A percentile compares a stretch with the other conserved stretches of the same genome.
Conservation (phyloP, 2,888 invertebrate genomes). For the Resseliella maxima region DNA sequence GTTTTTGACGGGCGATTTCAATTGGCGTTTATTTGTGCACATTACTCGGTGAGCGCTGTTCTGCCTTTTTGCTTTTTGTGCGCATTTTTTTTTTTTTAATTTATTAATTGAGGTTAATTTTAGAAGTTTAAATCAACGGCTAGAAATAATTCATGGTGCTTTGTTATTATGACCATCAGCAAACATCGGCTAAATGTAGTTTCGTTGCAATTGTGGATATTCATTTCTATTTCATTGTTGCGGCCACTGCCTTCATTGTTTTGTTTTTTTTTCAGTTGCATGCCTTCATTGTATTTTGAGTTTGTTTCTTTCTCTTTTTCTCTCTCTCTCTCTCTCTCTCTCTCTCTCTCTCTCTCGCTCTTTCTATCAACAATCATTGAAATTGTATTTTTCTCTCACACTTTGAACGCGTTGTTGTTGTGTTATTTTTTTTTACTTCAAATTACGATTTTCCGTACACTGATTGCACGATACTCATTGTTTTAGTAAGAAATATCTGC, state of each 20-base stretch:
- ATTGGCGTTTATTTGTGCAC: constrained; percentile 9
- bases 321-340: background rate
- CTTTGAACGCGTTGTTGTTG: background rate
- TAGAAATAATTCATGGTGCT: constrained; percentile 32
- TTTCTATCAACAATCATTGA: background rate
- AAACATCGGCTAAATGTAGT: too few species aligned
- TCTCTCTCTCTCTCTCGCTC: background rate
- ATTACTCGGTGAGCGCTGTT: too few species aligned
- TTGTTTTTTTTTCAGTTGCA: background rate
- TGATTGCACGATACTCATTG: constrained; percentile 2
- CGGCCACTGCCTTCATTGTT: constrained; percentile 23
- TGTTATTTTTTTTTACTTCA: too few species aligned
- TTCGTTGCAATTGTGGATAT: background rate
- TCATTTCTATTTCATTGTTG: constrained; percentile 9
- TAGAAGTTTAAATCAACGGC: constrained; percentile 54
- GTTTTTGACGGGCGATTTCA: constrained; percentile 12
- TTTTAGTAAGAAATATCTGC: background rate
- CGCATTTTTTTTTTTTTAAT: background rate
- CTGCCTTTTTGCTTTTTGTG: background rate
- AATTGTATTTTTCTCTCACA: background rate
- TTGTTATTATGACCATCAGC: background rate
- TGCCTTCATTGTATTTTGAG: constrained; percentile 29
- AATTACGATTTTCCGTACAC: constrained; percentile 8
- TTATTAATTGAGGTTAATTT: constrained; percentile 54
- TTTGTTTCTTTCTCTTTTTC: background rate